These are phyloP conservation scores for Pardalotus punctatus DNA, from an alignment of 2,113 vertebrate species.

Conservation along the genomic window DNA sequence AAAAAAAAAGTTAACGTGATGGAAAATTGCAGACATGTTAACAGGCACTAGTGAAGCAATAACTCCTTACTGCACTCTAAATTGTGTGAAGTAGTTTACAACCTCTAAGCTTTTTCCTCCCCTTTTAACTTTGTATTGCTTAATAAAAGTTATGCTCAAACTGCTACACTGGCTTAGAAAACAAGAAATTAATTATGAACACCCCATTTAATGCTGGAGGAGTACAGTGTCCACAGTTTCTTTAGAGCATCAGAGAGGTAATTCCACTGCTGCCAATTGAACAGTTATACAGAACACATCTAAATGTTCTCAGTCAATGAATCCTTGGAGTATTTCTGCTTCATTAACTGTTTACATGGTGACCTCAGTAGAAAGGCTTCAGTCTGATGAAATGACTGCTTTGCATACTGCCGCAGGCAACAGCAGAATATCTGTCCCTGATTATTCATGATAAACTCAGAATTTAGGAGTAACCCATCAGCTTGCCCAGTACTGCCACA, in stretches of 20 bases:
- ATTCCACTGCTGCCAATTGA: conserved; percentile 40
- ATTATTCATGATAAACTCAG: neutral
- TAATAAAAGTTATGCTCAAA: conserved; percentile 55
- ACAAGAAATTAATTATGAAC: conserved; percentile 69
- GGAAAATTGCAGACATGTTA: conserved; percentile 15
- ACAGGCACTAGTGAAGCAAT: neutral
- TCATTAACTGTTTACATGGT: conserved; percentile 73
- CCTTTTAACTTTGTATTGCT: conserved; percentile 39
- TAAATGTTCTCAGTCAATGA: conserved; percentile 61
- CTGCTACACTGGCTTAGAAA: conserved; percentile 38
- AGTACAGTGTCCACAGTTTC: conserved; percentile 6
- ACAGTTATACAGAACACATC: conserved; percentile 40
- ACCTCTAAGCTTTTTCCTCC: conserved; percentile 6
- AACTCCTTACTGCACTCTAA: neutral
- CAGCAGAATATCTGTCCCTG: neutral
- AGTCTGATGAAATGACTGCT: conserved; percentile 37
- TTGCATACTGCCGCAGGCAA: conserved; percentile 3
- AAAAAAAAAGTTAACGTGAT: neutral
- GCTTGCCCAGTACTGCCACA: neutral
- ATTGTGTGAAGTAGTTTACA: neutral
- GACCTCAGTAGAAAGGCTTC: conserved; percentile 59
- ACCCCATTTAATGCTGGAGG: conserved; percentile 45
- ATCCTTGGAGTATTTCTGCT: conserved; percentile 58
- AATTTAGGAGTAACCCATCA: conserved; percentile 47
- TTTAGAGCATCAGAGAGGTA: conserved; percentile 45